Base-by-base conservation (phyloP, 2,888 invertebrate species). In the Dolichopus griseipennis region DNA sequence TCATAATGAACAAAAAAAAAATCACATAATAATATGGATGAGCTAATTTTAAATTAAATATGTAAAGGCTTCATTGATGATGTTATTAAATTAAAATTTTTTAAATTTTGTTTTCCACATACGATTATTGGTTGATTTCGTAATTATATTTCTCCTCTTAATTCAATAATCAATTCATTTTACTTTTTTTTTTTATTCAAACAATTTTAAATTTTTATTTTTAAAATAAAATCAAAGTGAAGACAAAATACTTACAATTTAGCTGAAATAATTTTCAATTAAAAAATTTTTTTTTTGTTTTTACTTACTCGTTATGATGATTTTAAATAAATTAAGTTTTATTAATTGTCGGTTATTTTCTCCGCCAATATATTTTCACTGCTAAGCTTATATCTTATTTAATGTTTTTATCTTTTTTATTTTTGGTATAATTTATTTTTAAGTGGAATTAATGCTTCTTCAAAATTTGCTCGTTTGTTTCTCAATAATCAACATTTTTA, bases 231-330 rank as follows among this genome's bases (percentile, higher is more conserved):
- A 52, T 37, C 18, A 52, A 52, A 52, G 52, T 52, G 52, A 18
- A 12, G 52, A 12, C n/a, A 52, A 18, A 52, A 52, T 52, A 52
- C 52, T 52, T 52, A 52, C 52, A 52, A 52, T 52, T 52, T 52
- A n/a, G 52, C 52, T 52, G 52, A 52, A 52, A 52, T 52, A 52
- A 52, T 52, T 41, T 37, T 37, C 37, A 52, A 52, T 52, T 18
- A 52, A 52, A 52, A 52, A 12, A n/a, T n/a, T n/a, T n/a, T n/a
- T n/a, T 41, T 41, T 9, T 15, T 41, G 41, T 41, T 52, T 52
- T 52, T 52, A 52, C 52, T 52, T 52, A 52, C 52, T 52, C 52
- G 52, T 52, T 52, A 52, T 52, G 52, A 52, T 52, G 52, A 18
- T 52, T 52, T 52, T 52, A 18, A 15, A 15, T 52, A 52, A 52